phyloP scores from a whole-genome alignment of 2,888 invertebrate genomes.

The Tachystola acroxantha region DNA sequence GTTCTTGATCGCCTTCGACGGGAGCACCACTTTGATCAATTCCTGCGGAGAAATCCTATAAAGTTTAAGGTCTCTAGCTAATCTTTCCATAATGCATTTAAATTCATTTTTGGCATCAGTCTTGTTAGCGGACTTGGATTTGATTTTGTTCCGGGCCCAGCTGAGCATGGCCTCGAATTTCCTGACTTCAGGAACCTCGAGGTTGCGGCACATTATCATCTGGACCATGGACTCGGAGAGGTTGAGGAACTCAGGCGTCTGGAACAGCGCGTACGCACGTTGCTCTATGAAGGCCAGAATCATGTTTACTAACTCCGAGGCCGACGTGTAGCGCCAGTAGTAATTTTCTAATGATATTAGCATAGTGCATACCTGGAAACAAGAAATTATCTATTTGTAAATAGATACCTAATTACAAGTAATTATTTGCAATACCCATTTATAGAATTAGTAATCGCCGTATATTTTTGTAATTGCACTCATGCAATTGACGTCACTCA shows the following conservation, averaged over 20 bases:
- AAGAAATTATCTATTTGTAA: too few species aligned
- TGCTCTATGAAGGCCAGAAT: constrained; percentile 94
- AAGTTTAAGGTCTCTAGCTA: constrained; percentile 92
- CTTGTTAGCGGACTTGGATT: constrained; percentile 86
- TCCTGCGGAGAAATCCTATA: constrained; percentile 95
- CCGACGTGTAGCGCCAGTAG: constrained; percentile 96
- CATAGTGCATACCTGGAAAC: constrained; percentile 91
- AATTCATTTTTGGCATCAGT: constrained; percentile 93
- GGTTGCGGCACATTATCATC: constrained; percentile 94
- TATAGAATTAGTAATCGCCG: too few species aligned
- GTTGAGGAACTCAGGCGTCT: constrained; percentile 89
- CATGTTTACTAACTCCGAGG: constrained; percentile 96
- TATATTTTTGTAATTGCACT: too few species aligned
- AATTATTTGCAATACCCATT: too few species aligned
- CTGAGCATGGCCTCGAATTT: constrained; percentile 96
- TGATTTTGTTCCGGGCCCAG: constrained; percentile 92
- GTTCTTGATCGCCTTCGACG: constrained; percentile 95
- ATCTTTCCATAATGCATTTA: constrained; percentile 94
- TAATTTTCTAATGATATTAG: constrained; percentile 94
- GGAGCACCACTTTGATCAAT: constrained; percentile 93
- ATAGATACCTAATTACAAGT: not conserved
- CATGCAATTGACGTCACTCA: too few species aligned
- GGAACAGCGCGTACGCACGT: constrained; percentile 90
- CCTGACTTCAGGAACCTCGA: constrained; percentile 91
- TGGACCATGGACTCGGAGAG: constrained; percentile 97